Evolutionary conservation across 2,113 vertebrate genomes (phyloP).

Genomic region (Oryzias melastigma): DNA sequence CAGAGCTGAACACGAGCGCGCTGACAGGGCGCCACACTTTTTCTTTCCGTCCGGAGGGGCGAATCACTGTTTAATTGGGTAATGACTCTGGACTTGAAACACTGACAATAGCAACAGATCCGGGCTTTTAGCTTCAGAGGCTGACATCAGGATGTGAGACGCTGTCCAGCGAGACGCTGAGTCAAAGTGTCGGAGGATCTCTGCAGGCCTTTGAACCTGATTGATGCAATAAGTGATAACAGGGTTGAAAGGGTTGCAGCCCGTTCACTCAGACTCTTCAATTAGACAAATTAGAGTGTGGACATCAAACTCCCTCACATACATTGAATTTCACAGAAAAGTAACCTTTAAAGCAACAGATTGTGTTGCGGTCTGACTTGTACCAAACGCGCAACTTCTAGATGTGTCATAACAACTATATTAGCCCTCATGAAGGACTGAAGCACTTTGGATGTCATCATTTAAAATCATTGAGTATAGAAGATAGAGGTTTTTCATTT

Average conservation of each 20-base stretch:
- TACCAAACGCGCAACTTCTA: too few relatives aligned
- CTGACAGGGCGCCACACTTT: slow-evolving; percentile 27
- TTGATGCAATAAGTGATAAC: slow-evolving; percentile 28
- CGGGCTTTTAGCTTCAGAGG: not conserved
- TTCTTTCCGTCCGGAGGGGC: slow-evolving; percentile 13
- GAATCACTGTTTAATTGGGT: slow-evolving; percentile 32
- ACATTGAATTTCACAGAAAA: not conserved
- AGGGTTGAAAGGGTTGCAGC: not conserved
- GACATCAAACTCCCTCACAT: not conserved
- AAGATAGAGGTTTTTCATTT: too few relatives aligned
- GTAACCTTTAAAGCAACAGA: not conserved
- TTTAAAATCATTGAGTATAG: too few relatives aligned
- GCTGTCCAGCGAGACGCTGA: slow-evolving; percentile 12
- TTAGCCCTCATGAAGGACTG: too few relatives aligned
- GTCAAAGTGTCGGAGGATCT: slow-evolving; percentile 5
- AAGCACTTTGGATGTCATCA: too few relatives aligned
- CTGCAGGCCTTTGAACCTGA: slow-evolving; percentile 11
- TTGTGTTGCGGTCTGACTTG: not conserved
- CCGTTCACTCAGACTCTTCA: not conserved
- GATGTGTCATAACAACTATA: too few relatives aligned
- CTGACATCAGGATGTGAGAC: slow-evolving; percentile 8
- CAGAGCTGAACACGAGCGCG: slow-evolving; percentile 30
- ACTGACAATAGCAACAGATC: slow-evolving; percentile 30
- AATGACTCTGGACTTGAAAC: slow-evolving; percentile 42
- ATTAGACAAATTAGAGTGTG: not conserved